A percentile compares a stretch with the other conserved stretches of the same genome.
Evolutionary conservation across 2,113 vertebrate species (phyloP).

Genomic region (Axis porcinus): DNA sequence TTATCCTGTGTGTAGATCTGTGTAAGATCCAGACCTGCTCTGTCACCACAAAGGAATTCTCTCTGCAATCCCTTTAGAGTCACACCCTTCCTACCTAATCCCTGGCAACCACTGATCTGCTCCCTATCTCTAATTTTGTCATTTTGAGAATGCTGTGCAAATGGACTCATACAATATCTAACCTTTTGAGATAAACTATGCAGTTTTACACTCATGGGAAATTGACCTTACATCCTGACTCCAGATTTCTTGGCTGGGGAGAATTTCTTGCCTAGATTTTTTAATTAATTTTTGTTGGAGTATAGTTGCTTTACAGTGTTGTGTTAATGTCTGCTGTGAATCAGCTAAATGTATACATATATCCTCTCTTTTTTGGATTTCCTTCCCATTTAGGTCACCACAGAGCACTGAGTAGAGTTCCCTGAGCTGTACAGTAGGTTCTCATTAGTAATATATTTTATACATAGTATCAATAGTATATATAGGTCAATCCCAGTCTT

Average conservation of each 20-base stretch:
- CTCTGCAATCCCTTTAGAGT: background rate
- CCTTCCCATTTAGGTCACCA: background rate
- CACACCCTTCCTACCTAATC: background rate
- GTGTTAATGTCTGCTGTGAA: background rate
- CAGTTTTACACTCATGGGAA: background rate
- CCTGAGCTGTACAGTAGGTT: background rate
- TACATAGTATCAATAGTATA: background rate
- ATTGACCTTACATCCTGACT: background rate
- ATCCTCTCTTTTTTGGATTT: background rate
- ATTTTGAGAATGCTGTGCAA: background rate
- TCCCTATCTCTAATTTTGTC: background rate
- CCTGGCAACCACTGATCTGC: background rate
- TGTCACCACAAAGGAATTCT: constrained; percentile 12
- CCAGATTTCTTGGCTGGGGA: background rate
- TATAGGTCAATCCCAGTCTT: background rate
- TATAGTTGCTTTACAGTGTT: background rate
- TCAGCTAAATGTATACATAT: background rate
- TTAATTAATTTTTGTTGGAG: background rate
- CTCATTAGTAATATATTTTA: background rate
- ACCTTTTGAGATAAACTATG: background rate
- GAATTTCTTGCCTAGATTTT: constrained; percentile 6
- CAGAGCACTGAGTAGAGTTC: background rate
- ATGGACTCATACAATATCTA: background rate
- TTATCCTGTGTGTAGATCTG: background rate
- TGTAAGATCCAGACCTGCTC: background rate